These are phyloP conservation scores for Psittacula derbiana DNA, from an alignment of 2,797 vertebrate genomes.

Conservation along the genomic window DNA sequence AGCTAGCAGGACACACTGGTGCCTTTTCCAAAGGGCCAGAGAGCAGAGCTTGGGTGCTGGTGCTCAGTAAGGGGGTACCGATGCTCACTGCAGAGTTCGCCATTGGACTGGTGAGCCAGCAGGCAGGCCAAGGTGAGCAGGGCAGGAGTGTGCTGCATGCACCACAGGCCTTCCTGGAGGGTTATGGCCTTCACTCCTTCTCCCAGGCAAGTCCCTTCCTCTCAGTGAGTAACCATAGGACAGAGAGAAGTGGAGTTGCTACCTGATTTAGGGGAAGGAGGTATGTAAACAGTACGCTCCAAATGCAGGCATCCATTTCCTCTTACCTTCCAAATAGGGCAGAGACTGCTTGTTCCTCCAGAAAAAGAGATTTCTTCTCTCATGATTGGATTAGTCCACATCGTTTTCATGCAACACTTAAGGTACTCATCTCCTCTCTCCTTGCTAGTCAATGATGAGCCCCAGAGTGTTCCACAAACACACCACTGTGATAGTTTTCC, in stretches of 20 bases:
- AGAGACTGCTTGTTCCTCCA: neutral
- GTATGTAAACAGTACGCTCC: neutral
- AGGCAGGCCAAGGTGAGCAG: neutral
- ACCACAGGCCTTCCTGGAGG: neutral
- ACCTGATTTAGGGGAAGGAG: neutral
- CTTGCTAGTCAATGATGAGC: neutral
- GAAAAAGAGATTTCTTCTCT: neutral
- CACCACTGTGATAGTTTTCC: neutral
- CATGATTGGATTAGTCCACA: fast-evolving
- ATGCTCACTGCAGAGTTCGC: neutral
- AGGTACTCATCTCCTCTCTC: neutral
- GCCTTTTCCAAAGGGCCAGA: neutral
- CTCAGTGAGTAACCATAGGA: neutral
- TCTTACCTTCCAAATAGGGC: neutral
- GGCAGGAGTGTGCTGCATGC: neutral
- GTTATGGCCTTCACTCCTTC: neutral
- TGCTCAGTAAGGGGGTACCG: neutral
- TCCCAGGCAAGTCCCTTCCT: neutral
- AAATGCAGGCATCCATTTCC: neutral
- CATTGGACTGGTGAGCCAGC: neutral
- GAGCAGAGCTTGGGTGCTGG: neutral
- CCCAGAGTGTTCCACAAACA: neutral
- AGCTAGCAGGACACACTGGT: neutral
- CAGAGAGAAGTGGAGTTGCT: neutral
- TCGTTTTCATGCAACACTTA: neutral